Base-by-base conservation (phyloP, 2,888 invertebrate genomes). In the Barypeithes pellucidus region DNA sequence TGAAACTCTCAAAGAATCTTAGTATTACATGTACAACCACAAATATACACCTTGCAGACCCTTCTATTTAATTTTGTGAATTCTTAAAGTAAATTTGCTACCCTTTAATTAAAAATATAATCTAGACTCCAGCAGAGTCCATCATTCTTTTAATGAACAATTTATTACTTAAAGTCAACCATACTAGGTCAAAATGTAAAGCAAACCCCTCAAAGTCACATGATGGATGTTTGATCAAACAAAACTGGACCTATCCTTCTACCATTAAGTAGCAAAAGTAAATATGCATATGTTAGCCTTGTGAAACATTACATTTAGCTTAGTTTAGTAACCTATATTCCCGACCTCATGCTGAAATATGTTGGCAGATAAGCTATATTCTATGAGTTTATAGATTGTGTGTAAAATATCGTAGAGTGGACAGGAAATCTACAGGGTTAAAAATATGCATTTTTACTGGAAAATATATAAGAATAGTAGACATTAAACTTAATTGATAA, bases 251-350 rank as follows among this genome's bases (percentile, higher is more conserved):
- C 62, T 57, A 67, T 67, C 63, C 67, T 72, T 72, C 54, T 45
- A 67, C 54, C 72, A 72, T 72, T 72, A 72, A 65, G 72, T 62
- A 43, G 62, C 67, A 62, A 72, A 72, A 72, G 72, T 72, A 72
- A 72, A 72, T 72, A 72, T 72, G 72, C 72, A 72, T 72, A 67
- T 67, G 66, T 66, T 71, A 60, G 72, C 65, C 62, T 47, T 72
- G 72, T 62, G 67, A 61, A 67, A 72, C 72, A 71, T 71, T 71
- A 71, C 71, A 72, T 72, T 65, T 45, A 72, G 70, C 65, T 72
- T 70, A 69, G 73, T 73, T 70, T 73, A 73, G 70, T 73, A 73
- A 70, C 73, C 69, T 61, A 70, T 66, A 73, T 73, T 61, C 69
- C 12, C 54, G 52, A 60, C 70, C 69, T 69, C 70, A 69, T 69